Evolutionary conservation across 1,140 invertebrate species (phyloP), one percentile per base, ranked within the genome.

Genomic region (Armadillidium nasatum): DNA sequence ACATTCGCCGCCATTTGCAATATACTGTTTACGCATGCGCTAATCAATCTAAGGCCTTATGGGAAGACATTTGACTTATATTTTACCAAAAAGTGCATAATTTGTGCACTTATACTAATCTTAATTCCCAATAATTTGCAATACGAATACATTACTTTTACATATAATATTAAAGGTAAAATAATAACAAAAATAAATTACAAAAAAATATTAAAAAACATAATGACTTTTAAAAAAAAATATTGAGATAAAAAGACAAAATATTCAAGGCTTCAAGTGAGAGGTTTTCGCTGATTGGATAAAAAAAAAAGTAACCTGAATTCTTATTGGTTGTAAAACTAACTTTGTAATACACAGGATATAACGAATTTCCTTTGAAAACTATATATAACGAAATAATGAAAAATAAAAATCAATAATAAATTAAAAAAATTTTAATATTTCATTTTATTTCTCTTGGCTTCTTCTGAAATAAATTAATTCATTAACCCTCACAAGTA

Each of bases 1-100:
- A 79, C 78, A 79, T 79, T 79, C 75, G 78, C 78, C 78, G 78
- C 78, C 78, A 79, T 79, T 79, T 79, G 72, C 72, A 76, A 79
- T 68, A 75, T 79, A 72, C 72, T 72, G 72, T 76, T 76, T 79
- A 74, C 78, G 75, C 75, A 79, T 76, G 75, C 78, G 75, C 78
- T 76, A 75, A 79, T 76, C 78, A 79, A 76, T 79, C 78, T 74
- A 68, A 74, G 73, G 73, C 72, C 76, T 73, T 67, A 74, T 66
- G 75, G 72, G 75, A 74, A 76, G 75, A 67, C 45, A 60, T 60
- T 3, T 4, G 2, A 60, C 7, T 50, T 19, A 60, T 60, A 60
- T 19, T 2, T 7, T 60, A 50, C 15, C 46, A 50, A 50, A 9
- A 10, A 50, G 46, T 50, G 46, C 46, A 50, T 15, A 50, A 10